Conservation (phyloP, 1,140 invertebrate species). For the Ostrea edulis region DNA sequence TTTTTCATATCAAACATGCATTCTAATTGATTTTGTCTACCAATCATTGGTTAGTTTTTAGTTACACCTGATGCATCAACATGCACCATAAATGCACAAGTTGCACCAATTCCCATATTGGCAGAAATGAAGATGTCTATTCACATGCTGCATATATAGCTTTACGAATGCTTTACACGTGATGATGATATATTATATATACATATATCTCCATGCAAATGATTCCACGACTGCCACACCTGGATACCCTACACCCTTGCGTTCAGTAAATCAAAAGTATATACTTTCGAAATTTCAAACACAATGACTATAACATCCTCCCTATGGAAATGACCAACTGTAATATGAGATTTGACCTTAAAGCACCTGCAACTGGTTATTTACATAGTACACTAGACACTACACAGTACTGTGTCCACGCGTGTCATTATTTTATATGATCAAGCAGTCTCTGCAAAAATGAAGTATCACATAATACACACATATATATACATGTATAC, state of each 20-base stretch:
- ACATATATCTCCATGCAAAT: conserved; percentile 12
- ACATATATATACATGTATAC: neutral
- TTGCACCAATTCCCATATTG: neutral
- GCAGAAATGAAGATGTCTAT: neutral
- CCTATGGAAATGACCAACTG: no score
- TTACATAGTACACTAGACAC: neutral
- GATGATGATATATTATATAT: neutral
- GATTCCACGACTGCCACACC: neutral
- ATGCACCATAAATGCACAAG: neutral
- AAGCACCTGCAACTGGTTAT: conserved; percentile 9
- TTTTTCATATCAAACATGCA: neutral
- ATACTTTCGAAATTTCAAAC: neutral
- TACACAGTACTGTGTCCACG: neutral
- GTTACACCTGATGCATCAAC: neutral
- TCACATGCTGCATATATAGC: neutral
- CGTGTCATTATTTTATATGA: neutral
- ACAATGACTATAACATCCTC: no score
- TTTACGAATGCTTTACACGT: neutral
- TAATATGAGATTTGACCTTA: neutral
- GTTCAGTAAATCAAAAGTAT: no score
- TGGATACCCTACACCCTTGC: neutral
- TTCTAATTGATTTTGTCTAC: neutral
- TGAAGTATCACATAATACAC: neutral
- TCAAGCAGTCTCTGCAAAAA: conserved; percentile 17
- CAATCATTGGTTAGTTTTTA: neutral